Percentiles rank a stretch among this genome's conserved stretches.
Evolutionary conservation across 2,797 vertebrate species (phyloP).

Genomic region (Pipistrellus pipistrellus): DNA sequence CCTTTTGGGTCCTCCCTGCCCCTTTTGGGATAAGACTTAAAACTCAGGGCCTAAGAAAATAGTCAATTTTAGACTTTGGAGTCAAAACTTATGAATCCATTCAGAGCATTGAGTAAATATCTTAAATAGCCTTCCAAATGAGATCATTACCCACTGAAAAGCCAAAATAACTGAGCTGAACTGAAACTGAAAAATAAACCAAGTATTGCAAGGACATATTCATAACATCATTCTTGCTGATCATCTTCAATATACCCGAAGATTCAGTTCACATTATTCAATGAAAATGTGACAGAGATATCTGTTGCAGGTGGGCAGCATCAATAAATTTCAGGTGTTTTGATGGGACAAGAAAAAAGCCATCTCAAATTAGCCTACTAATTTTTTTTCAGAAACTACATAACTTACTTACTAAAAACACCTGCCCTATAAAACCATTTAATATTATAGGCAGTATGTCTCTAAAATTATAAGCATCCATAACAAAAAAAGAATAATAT

Average conservation of each 20-base stretch:
- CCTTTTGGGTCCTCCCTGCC: neutral
- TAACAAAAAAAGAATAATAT: neutral
- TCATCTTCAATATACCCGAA: neutral
- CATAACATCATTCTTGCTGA: neutral
- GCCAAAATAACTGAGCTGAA: neutral
- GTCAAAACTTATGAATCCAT: conserved; percentile 40
- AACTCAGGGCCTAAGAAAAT: conserved; percentile 21
- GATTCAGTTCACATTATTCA: neutral
- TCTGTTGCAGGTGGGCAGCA: neutral
- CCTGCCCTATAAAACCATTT: neutral
- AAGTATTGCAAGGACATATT: neutral
- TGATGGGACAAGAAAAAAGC: neutral
- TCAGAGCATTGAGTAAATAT: conserved; percentile 14
- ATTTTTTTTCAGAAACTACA: conserved; percentile 30
- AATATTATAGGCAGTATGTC: neutral
- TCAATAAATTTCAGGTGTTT: conserved; percentile 1
- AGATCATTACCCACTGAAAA: conserved; percentile 20
- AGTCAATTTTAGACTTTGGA: conserved; percentile 12
- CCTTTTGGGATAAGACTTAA: conserved; percentile 21
- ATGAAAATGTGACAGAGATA: neutral
- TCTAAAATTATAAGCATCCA: conserved; percentile 10
- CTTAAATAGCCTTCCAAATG: conserved; percentile 21
- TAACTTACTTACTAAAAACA: neutral
- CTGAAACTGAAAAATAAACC: conserved; percentile 43
- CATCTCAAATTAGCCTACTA: conserved; percentile 13